Base-by-base conservation (phyloP, 2,113 vertebrate genomes). In the Sylvicapra grimmia region DNA sequence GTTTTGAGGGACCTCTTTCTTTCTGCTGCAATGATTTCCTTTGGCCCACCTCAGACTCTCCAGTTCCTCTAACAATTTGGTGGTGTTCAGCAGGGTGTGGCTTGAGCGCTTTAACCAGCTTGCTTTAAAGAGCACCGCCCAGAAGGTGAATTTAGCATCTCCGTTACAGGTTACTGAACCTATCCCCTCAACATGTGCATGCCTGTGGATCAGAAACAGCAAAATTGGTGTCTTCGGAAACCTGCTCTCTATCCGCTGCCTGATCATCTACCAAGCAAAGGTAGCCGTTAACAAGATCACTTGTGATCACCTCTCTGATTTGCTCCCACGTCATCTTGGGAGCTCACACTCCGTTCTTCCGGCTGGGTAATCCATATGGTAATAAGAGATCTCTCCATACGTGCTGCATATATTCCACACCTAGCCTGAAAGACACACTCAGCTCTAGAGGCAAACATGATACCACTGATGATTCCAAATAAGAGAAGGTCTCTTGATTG, bases 341-440 rank as follows among this genome's bases (percentile, higher is more conserved):
- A 33, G 23, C 44, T 86, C 40, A 49, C 8, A 25, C 61, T 29
- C 1, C 10, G 33, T 47, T 77, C 44, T 63, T 86, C 72, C 0
- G 0, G 79, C 49, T 7, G 47, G 11, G 11, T 40, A 5, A 25
- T n/a, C 47, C 29, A 33, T 25, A n/a, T 2, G 27, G 9, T 21
- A 21, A 27, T 33, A 31, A 79, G n/a, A 18, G 61, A 29, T 8
- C 9, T 40, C 13, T 40, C n/a, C 47, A 56, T 8, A 1, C 1
- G 0, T 47, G 6, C 8, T 18, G 29, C 54, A 16, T 5, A 12
- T 11, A 19, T 6, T 33, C 36, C 40, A 82, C 2, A 21, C 8
- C 54, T 53, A 36, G 58, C 47, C 49, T 33, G 12, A 14, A 47
- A 49, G 86, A 40, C 36, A 58, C 9, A 0, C 12, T 40, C 49